Conservation (phyloP, 2,888 invertebrate species). For the Clusia tigrina region DNA sequence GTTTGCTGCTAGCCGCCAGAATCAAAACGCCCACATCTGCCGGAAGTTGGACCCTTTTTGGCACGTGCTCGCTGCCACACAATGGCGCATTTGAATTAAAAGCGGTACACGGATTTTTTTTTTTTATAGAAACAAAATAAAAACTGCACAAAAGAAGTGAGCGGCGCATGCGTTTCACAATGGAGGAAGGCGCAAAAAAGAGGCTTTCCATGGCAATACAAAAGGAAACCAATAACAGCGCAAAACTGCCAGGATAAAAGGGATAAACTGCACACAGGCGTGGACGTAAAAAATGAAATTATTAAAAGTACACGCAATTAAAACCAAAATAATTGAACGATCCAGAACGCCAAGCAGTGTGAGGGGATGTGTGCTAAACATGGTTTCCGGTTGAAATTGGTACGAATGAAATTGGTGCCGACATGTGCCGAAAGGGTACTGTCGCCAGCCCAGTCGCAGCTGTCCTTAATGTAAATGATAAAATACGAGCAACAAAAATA, state of each 20-base stretch:
- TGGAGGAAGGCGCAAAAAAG: constrained; percentile 29
- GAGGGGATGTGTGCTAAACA: no score
- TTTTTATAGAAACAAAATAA: not conserved
- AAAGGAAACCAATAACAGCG: constrained; percentile 14
- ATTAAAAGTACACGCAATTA: not conserved
- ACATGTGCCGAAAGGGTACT: no score
- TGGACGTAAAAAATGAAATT: not conserved
- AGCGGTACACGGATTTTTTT: not conserved
- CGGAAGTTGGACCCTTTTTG: constrained; percentile 42
- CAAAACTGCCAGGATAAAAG: constrained; percentile 6
- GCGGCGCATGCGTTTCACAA: constrained; percentile 33
- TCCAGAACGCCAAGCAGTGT: no score
- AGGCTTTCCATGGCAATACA: constrained; percentile 21
- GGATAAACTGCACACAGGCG: not conserved
- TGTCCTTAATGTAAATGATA: no score
- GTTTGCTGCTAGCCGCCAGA: constrained; percentile 41
- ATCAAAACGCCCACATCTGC: constrained; percentile 56
- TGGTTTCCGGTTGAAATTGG: no score
- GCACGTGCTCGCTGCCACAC: constrained; percentile 15
- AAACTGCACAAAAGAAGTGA: constrained; percentile 22
- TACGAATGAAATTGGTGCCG: no score
- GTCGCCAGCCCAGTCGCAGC: no score
- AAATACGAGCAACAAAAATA: no score
- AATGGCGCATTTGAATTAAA: constrained; percentile 2
- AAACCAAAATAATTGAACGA: not conserved